Evolutionary conservation across 1,140 invertebrate species (phyloP), one percentile per base, ranked within the genome.

Genomic region (Drepana arcuata): DNA sequence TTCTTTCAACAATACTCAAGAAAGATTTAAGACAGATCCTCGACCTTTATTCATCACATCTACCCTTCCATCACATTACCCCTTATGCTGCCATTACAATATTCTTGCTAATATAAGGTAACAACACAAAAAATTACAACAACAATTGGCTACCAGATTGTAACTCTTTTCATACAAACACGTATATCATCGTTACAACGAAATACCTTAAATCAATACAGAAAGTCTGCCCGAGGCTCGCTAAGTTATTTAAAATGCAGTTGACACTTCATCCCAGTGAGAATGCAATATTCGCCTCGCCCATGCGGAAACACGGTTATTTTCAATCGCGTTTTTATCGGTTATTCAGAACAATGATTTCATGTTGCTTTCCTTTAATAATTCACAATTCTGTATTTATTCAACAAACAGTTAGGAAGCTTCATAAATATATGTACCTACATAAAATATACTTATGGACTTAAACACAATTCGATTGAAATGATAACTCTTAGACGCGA

Each of bases 241-340:
- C 68, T 69, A 64, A 73, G 58, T 73, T 75, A 78, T 78, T 78
- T 75, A 75, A 74, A 67, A 79, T 75, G 67, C 71, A 69, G 67
- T 75, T 66, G 69, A 66, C 69, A 75, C 63, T 58, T 79, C 73
- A 78, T 67, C 44, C 60, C 46, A 62, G 55, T 49, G 63, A 62
- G 74, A 73, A 79, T 79, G 62, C 67, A 75, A 79, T 75, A 79
- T 79, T 72, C 71, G 69, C 67, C 62, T 70, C 65, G 63, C 55
- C 48, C 62, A 67, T 55, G 63, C 59, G 65, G 60, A 75, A 73
- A 67, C 69, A 58, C 45, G 52, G 60, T 69, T 73, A 71, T 73
- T 63, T 78, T 65, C 68, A 73, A 57, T 57, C 30, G 38, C 16
- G 28, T 54, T 57, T 61, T 57, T 60, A 47, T 48, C 41, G 27